phyloP scores from a whole-genome alignment of 2,113 vertebrate species.

The Sardina pilchardus region DNA sequence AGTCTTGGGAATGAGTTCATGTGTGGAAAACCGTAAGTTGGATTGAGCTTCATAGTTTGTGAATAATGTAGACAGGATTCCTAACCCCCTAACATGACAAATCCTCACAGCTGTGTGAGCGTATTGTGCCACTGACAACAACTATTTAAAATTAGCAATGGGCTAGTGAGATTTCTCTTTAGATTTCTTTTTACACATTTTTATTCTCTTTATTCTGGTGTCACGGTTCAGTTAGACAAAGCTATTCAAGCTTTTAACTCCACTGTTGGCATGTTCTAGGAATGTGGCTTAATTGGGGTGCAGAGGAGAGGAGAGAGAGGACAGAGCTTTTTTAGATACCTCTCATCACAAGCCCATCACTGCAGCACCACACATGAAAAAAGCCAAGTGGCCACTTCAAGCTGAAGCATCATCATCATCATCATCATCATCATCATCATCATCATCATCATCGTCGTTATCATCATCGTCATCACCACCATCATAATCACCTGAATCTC shows the following conservation, averaged over 20 bases:
- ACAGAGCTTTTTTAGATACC: constrained; percentile 20
- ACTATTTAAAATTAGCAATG: not conserved
- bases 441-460: too few relatives aligned
- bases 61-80: not conserved
- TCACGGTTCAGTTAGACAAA: not conserved
- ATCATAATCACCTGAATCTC: not conserved
- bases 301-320: constrained; percentile 23
- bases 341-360: not conserved
- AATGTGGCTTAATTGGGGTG: constrained; percentile 33
- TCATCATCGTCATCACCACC: too few relatives aligned
- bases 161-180: not conserved
- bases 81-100: not conserved
- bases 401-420: not conserved
- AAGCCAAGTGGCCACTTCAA: constrained; percentile 19
- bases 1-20: not conserved
- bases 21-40: not conserved
- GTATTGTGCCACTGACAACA: not conserved
- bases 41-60: not conserved
- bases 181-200: constrained; percentile 27
- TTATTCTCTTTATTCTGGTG: not conserved
- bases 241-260: not conserved
- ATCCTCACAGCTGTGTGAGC: not conserved
- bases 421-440: too few relatives aligned
- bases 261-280: constrained; percentile 29
- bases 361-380: constrained; percentile 22